These are phyloP conservation scores for Leucoraja erinaceus DNA, from an alignment of 2,113 vertebrate genomes.

Conservation along the genomic window DNA sequence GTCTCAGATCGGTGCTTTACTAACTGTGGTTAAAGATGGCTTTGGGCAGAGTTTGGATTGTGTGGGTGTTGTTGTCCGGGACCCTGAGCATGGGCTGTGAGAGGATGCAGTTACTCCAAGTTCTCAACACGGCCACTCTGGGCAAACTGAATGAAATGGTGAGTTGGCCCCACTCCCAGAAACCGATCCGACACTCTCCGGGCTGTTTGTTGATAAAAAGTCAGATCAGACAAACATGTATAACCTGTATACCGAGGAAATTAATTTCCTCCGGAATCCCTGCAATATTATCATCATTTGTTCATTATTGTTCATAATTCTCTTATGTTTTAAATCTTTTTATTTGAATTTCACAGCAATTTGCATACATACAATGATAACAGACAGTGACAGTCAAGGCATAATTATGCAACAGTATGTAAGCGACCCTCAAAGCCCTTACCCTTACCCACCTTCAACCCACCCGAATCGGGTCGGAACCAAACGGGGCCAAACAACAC, in stretches of 20 bases:
- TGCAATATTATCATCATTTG: no score
- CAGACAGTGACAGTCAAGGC: no score
- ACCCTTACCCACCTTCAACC: no score
- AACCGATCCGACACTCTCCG: no score
- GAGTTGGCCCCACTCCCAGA: background rate
- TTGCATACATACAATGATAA: no score
- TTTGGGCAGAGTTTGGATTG: background rate
- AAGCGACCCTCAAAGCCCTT: no score
- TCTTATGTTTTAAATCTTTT: no score
- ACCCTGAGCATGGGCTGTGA: slow-evolving; percentile 8
- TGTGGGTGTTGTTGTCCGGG: background rate
- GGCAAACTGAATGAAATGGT: background rate
- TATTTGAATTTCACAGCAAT: no score
- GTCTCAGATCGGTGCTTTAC: background rate
- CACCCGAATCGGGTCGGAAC: no score
- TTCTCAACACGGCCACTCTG: background rate
- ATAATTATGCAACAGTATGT: no score
- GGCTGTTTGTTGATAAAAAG: background rate
- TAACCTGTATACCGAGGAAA: background rate
- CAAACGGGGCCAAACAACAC: no score
- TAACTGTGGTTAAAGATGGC: background rate
- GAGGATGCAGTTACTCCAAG: slow-evolving; percentile 8
- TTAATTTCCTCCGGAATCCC: background rate
- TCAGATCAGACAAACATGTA: background rate
- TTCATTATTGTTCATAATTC: no score